These are phyloP conservation scores for Bellardia pandia DNA, from an alignment of 2,888 invertebrate genomes.

Conservation along the genomic window DNA sequence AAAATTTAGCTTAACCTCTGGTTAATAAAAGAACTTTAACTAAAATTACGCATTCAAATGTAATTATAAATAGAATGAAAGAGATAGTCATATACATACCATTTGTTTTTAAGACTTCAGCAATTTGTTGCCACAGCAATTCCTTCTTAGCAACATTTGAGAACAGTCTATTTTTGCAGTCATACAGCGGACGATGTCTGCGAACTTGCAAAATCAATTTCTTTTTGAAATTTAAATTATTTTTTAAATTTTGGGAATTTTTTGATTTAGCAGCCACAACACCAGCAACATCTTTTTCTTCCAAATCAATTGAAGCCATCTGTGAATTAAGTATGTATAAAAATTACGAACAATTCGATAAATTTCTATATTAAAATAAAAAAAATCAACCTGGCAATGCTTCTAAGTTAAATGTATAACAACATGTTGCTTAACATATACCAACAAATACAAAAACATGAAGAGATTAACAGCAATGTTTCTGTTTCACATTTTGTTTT, in stretches of 20 bases:
- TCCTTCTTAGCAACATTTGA: constrained; percentile 75
- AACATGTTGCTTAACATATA: constrained; percentile 28
- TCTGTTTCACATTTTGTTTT: not conserved
- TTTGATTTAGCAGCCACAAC: not conserved
- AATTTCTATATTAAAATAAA: not conserved
- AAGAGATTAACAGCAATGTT: not conserved
- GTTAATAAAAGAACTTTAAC: not conserved
- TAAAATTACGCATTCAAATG: not conserved
- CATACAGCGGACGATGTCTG: constrained; percentile 76
- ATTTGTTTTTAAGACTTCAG: constrained; percentile 70
- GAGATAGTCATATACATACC: constrained; percentile 63
- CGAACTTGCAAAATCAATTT: constrained; percentile 77
- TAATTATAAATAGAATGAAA: not conserved
- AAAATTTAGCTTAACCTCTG: not conserved
- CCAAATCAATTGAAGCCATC: constrained; percentile 57
- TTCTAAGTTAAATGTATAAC: constrained; percentile 16
- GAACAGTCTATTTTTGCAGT: constrained; percentile 76
- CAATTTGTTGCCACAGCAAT: constrained; percentile 77
- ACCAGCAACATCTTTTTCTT: constrained; percentile 42
- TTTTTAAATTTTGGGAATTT: not conserved
- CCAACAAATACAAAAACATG: not conserved
- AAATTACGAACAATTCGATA: not conserved
- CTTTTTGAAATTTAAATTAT: constrained; percentile 64
- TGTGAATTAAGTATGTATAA: constrained; percentile 27
- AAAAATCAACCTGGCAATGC: constrained; percentile 1